phyloP scores from a whole-genome alignment of 1,140 invertebrate species.

The Camponotus pennsylvanicus region DNA sequence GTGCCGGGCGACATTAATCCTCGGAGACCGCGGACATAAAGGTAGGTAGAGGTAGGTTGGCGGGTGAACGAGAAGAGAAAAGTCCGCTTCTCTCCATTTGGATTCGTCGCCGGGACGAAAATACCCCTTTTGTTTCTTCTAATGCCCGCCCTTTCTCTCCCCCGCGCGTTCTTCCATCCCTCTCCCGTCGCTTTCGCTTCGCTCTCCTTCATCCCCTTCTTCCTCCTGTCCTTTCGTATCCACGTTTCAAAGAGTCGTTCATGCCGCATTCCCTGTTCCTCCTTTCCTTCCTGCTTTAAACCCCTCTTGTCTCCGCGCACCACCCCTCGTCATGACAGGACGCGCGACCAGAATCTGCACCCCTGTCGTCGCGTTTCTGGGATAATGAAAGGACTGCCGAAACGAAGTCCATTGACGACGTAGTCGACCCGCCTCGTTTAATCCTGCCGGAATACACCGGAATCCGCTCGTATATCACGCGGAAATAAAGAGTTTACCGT shows the following conservation, averaged over 20 bases:
- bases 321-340: neutral
- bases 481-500: constrained; percentile 76
- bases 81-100: constrained; percentile 69
- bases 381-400: constrained; percentile 75
- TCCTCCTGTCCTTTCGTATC: neutral
- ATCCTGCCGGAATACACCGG: constrained; percentile 67
- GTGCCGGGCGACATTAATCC: constrained; percentile 81
- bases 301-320: neutral
- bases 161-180: constrained; percentile 22
- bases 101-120: constrained; percentile 67
- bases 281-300: constrained; percentile 15
- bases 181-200: neutral
- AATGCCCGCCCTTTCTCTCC: constrained; percentile 67
- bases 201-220: neutral
- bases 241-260: constrained; percentile 16
- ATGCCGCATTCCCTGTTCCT: constrained; percentile 16
- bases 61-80: constrained; percentile 64
- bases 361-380: constrained; percentile 62
- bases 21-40: constrained; percentile 69
- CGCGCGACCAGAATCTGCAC: constrained; percentile 50
- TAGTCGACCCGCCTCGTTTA: constrained; percentile 72
- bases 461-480: constrained; percentile 73
- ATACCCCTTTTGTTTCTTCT: constrained; percentile 77
- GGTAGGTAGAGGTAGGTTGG: constrained; percentile 58
- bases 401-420: constrained; percentile 76